Conservation (phyloP, 30 jellyfish, hydroid and myxozoan species). For the Pseudorhiza aurosa region DNA sequence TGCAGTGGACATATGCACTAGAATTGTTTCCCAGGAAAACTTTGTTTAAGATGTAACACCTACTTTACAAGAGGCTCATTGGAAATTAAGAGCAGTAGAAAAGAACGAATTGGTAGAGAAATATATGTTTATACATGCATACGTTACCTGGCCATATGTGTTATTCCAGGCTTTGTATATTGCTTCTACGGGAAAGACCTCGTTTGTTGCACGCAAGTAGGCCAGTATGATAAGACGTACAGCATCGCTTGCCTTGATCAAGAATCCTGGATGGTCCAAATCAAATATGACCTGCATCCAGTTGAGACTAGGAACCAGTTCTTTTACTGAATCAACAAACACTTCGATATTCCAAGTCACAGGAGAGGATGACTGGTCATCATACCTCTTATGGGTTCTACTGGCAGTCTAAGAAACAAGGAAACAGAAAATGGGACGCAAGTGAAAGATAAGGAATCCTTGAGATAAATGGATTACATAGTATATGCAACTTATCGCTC, state of each 20-base stretch:
- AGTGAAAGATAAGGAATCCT: no score
- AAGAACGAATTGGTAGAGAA: no score
- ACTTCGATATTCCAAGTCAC: slow-evolving; percentile 87
- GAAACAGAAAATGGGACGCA: background rate
- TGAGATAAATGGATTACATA: no score
- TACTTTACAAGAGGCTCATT: no score
- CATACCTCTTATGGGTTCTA: slow-evolving; percentile 45
- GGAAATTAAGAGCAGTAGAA: no score
- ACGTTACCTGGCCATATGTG: slow-evolving; percentile 94
- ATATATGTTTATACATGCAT: no score
- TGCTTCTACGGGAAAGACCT: slow-evolving; percentile 84
- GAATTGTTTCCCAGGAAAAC: no score
- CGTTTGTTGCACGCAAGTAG: slow-evolving; percentile 68
- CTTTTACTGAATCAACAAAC: slow-evolving; percentile 81
- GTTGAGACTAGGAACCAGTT: slow-evolving; percentile 68
- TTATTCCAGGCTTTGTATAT: slow-evolving; percentile 88
- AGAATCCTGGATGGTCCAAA: slow-evolving; percentile 85
- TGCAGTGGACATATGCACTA: no score
- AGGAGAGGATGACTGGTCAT: slow-evolving; percentile 53
- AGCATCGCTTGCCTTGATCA: slow-evolving; percentile 76
- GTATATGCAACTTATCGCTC: no score
- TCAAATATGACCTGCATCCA: slow-evolving; percentile 91
- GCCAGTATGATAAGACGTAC: slow-evolving; percentile 77
- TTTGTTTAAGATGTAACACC: no score
- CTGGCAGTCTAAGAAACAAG: slow-evolving; percentile 22